Evolutionary conservation across 2,888 invertebrate species (phyloP).

Genomic region (Barypeithes pellucidus): DNA sequence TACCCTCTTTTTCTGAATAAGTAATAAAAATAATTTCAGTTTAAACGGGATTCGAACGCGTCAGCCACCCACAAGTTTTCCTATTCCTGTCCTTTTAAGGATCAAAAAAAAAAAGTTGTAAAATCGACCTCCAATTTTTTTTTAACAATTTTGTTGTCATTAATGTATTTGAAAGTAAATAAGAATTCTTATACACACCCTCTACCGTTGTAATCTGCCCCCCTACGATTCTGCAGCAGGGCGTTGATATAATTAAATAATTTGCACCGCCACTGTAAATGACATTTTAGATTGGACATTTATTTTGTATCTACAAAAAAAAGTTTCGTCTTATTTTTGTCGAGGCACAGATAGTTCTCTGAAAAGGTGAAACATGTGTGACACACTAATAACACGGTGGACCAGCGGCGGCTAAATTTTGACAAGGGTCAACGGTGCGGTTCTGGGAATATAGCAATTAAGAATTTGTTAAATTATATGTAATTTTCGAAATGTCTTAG

Average conservation of each 20-base stretch:
- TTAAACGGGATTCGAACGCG: not conserved
- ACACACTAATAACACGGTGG: conserved; percentile 66
- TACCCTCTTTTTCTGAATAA: not conserved
- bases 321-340: conserved; percentile 32
- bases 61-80: too few relatives aligned
- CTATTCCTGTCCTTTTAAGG: too few relatives aligned
- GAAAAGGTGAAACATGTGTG: conserved; percentile 60
- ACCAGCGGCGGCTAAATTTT: conserved; percentile 64
- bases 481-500: conserved; percentile 63
- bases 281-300: conserved; percentile 36
- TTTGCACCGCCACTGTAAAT: conserved; percentile 25
- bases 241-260: too few relatives aligned
- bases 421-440: conserved; percentile 65
- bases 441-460: conserved; percentile 68
- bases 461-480: conserved; percentile 68
- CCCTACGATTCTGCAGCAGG: too few relatives aligned
- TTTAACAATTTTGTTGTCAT: too few relatives aligned
- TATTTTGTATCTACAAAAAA: conserved; percentile 37
- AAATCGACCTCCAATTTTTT: too few relatives aligned
- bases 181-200: too few relatives aligned
- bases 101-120: too few relatives aligned
- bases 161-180: too few relatives aligned
- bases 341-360: conserved; percentile 47
- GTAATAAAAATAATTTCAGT: not conserved
- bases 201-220: too few relatives aligned